Base-by-base conservation (phyloP, 2,888 invertebrate genomes). In the Salticus scenicus region DNA sequence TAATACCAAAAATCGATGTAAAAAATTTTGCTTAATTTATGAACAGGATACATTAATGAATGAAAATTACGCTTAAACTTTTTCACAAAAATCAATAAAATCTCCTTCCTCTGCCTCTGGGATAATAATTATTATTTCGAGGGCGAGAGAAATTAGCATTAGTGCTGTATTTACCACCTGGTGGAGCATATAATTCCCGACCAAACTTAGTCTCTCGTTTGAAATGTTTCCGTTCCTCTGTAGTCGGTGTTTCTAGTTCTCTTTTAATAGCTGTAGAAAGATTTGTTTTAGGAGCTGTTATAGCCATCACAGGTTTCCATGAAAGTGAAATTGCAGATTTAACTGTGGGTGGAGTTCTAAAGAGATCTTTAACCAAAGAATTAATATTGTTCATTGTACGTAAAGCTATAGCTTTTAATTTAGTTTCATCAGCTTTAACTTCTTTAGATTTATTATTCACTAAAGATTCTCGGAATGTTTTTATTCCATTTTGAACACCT, bases 331-430 rank as follows among this genome's bases (percentile, higher is more conserved):
- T 82, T 1, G 63, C 70, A 0, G 86, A 95, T 91, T 97, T 98
- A 92, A 96, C 98, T 89, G 96, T 95, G 7, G 98, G 98, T 17
- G 98, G 97, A 80, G 95, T 95, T 91, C 97, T 96, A 92, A 98
- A 98, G 88, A 98, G 93, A 92, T 98, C 98, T 91, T 96, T 95
- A 88, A 98, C 97, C 69, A 98, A 93, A 0, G 95, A 94, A 90
- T 96, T 97, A 88, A 98, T 97, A 91, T 98, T 98, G 70, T 96
- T 95, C 75, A 97, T 96, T 7, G 97, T 96, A 91, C 96, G 96
- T 66, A 98, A 92, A 14, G 98, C 97, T 37, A 94, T 91, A 27
- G 92, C 90, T 87, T 92, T 92, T 76, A 92, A 89, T 88, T 92
- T 92, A 89, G 96, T 95, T 90, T 96, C 95, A 90, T 96, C 95